A percentile compares a stretch with the other conserved stretches of the same genome.
phyloP scores from a whole-genome alignment of 2,888 invertebrate species.

The Opisthograptis luteolata region DNA sequence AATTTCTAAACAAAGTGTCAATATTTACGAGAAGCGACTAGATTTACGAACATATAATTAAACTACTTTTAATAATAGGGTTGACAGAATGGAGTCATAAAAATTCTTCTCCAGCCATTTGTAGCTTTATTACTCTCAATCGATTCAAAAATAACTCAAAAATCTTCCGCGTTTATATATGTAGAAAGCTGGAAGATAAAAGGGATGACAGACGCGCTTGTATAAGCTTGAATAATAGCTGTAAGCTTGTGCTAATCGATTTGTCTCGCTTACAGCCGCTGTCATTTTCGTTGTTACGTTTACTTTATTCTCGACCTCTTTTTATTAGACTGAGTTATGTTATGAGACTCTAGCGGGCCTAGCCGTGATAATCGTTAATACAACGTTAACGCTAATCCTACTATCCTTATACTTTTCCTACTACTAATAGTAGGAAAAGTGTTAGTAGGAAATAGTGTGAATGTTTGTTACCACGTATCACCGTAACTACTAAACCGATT shows the following conservation, averaged over 20 bases:
- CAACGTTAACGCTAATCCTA: too few relatives aligned
- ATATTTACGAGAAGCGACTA: constrained; percentile 6
- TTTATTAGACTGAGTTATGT: too few relatives aligned
- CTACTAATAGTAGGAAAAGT: too few relatives aligned
- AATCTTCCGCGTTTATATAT: constrained; percentile 19
- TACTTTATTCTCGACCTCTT: too few relatives aligned
- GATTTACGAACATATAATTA: constrained; percentile 13
- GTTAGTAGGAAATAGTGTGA: too few relatives aligned
- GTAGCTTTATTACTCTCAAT: constrained; percentile 19
- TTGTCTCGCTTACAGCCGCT: not conserved
- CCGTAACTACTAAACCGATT: too few relatives aligned
- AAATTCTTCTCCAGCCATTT: constrained; percentile 19
- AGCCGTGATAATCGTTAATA: too few relatives aligned
- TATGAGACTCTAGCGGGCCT: too few relatives aligned
- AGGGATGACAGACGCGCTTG: constrained; percentile 6
- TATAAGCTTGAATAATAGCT: constrained; percentile 10
- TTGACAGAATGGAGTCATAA: constrained; percentile 22
- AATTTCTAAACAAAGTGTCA: not conserved
- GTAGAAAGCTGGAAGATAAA: constrained; percentile 9
- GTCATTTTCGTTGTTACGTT: too few relatives aligned
- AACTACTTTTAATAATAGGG: constrained; percentile 10
- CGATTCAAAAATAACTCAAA: constrained; percentile 19
- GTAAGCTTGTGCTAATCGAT: constrained; percentile 8
- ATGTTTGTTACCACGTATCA: too few relatives aligned
- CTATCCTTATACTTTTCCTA: too few relatives aligned